phyloP scores from a whole-genome alignment of 2,888 invertebrate species.

The Atethmia centrago region DNA sequence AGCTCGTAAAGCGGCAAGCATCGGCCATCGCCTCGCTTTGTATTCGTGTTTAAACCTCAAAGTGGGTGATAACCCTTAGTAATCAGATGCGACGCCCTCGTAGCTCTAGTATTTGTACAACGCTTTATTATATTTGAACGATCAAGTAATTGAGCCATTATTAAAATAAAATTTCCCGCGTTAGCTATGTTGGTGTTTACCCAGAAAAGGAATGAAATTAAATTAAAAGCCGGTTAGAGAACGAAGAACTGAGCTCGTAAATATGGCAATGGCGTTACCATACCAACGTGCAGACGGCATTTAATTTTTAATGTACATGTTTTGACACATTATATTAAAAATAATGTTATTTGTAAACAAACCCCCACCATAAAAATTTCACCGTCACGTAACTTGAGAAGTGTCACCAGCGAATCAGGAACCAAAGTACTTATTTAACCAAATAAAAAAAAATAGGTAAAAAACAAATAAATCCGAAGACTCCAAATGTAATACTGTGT shows the following conservation, averaged over 20 bases:
- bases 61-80: constrained; percentile 25
- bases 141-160: constrained; percentile 31
- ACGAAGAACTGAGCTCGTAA: background rate
- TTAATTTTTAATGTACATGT: background rate
- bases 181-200: constrained; percentile 10
- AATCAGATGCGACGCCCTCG: constrained; percentile 17
- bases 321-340: background rate
- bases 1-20: constrained; percentile 34
- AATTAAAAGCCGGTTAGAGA: constrained; percentile 27
- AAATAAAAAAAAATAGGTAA: constrained; percentile 4
- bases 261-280: background rate
- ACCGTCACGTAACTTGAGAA: background rate
- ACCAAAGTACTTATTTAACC: constrained; percentile 2
- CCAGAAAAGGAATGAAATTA: background rate
- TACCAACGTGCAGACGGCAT: background rate
- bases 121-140: constrained; percentile 27
- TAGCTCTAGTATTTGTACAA: background rate
- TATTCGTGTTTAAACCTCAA: constrained; percentile 31
- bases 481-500: background rate
- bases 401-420: background rate
- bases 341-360: constrained; percentile 7
- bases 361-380: background rate
- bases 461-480: constrained; percentile 21
- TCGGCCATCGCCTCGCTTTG: constrained; percentile 44
- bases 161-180: constrained; percentile 1